A percentile compares a stretch with the other conserved stretches of the same genome.
Evolutionary conservation across 1,140 invertebrate species (phyloP).

Genomic region (Drosophila pandora): DNA sequence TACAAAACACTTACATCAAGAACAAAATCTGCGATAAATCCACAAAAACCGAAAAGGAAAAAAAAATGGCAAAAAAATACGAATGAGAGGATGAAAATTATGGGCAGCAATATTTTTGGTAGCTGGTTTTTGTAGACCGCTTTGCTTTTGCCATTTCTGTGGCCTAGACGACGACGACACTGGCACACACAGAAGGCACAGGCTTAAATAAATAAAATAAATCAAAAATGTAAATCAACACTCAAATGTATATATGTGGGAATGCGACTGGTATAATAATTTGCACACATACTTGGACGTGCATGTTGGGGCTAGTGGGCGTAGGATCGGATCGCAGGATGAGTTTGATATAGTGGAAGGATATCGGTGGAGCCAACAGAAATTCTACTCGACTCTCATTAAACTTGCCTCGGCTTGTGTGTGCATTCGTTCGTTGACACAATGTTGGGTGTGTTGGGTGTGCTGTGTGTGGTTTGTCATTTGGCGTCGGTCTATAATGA

Average conservation of each 20-base stretch:
- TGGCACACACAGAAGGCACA: slow-evolving; percentile 38
- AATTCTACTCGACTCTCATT: slow-evolving; percentile 53
- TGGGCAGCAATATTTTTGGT: slow-evolving; percentile 62
- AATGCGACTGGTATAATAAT: slow-evolving; percentile 58
- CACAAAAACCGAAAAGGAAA: slow-evolving; percentile 47
- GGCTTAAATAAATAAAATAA: slow-evolving; percentile 81
- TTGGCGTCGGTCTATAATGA: slow-evolving; percentile 56
- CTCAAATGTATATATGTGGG: slow-evolving; percentile 38
- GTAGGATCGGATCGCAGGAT: background rate
- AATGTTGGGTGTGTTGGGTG: slow-evolving; percentile 13
- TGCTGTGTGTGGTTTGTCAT: slow-evolving; percentile 61
- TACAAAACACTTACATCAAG: slow-evolving; percentile 65
- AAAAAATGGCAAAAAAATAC: slow-evolving; percentile 44
- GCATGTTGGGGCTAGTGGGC: slow-evolving; percentile 12
- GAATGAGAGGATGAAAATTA: slow-evolving; percentile 69
- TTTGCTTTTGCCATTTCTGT: slow-evolving; percentile 41
- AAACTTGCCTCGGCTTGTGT: slow-evolving; percentile 50
- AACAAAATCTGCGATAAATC: slow-evolving; percentile 72
- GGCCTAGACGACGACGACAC: slow-evolving; percentile 52
- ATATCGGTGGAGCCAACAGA: slow-evolving; percentile 1
- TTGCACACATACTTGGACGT: slow-evolving; percentile 39
- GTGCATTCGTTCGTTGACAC: slow-evolving; percentile 51
- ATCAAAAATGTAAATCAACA: slow-evolving; percentile 82
- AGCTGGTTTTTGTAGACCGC: slow-evolving; percentile 23
- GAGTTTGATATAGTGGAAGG: slow-evolving; percentile 11